These are phyloP conservation scores for Sturnus vulgaris DNA, from an alignment of 2,113 vertebrate genomes.

Conservation along the genomic window DNA sequence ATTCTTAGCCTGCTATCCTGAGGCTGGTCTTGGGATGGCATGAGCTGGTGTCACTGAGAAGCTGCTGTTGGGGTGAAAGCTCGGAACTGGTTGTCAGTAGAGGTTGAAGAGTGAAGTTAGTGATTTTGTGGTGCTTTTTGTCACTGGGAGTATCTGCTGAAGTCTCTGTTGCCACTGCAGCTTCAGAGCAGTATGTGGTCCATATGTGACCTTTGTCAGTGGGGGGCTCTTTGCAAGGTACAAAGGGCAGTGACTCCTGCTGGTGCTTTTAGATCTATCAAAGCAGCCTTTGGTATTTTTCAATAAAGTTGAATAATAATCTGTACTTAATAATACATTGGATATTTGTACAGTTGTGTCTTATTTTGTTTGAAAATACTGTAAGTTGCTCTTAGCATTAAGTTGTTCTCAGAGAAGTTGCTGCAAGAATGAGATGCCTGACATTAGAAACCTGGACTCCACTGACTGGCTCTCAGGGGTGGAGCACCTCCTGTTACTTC, in stretches of 20 bases:
- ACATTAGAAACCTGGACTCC: not conserved
- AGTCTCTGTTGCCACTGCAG: not conserved
- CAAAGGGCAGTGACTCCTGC: not conserved
- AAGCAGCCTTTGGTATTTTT: not conserved
- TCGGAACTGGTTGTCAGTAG: not conserved
- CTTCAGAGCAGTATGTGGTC: not conserved
- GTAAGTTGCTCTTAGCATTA: not conserved
- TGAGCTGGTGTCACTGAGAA: not conserved
- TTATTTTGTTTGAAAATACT: not conserved
- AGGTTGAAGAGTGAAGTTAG: not conserved
- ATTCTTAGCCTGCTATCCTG: not conserved
- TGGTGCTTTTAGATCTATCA: conserved; percentile 18
- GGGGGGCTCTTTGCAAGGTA: not conserved
- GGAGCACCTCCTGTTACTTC: accelerated
- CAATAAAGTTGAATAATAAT: not conserved
- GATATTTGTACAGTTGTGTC: not conserved
- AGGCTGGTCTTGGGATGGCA: not conserved
- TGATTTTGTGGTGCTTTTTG: not conserved
- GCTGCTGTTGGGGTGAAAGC: not conserved
- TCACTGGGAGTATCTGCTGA: not conserved
- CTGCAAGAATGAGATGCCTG: not conserved
- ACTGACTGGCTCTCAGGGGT: not conserved
- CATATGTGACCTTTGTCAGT: not conserved
- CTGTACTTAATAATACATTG: no score
- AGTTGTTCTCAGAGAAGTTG: not conserved